phyloP scores from a whole-genome alignment of 1,140 invertebrate species.

The Hyposmocoma kahamanoa region DNA sequence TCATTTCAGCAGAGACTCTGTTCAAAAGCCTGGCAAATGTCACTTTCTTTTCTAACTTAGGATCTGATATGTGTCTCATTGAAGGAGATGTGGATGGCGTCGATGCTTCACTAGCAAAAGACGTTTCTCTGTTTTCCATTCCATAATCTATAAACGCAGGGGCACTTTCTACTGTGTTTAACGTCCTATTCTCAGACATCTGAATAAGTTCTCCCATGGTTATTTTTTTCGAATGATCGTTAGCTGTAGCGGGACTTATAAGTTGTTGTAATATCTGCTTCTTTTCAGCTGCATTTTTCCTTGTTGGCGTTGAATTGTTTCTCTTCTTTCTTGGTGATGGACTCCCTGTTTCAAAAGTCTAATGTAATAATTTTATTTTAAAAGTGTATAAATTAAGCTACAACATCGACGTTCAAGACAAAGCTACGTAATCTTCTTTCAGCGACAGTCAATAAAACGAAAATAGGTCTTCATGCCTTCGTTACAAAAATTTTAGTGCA shows the following conservation, averaged over 20 bases:
- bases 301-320: slow-evolving; percentile 81
- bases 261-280: slow-evolving; percentile 84
- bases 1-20: slow-evolving; percentile 83
- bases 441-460: slow-evolving; percentile 19
- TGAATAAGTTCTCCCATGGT: slow-evolving; percentile 81
- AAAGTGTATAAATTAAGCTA: slow-evolving; percentile 21
- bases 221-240: slow-evolving; percentile 73
- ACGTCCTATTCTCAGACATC: slow-evolving; percentile 76
- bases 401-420: slow-evolving; percentile 40
- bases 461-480: slow-evolving; percentile 31
- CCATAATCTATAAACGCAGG: slow-evolving; percentile 62
- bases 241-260: slow-evolving; percentile 70
- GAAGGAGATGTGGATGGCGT: slow-evolving; percentile 66
- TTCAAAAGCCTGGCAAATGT: slow-evolving; percentile 83
- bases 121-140: slow-evolving; percentile 73
- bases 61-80: slow-evolving; percentile 73
- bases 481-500: slow-evolving; percentile 29
- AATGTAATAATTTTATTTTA: slow-evolving; percentile 18
- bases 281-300: slow-evolving; percentile 81
- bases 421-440: slow-evolving; percentile 34
- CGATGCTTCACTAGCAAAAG: slow-evolving; percentile 71
- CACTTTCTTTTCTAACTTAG: slow-evolving; percentile 83
- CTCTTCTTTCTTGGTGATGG: slow-evolving; percentile 82
- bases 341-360: slow-evolving; percentile 71
- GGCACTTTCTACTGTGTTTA: slow-evolving; percentile 62